A percentile compares a stretch with the other conserved stretches of the same genome.
phyloP scores from a whole-genome alignment of 2,113 vertebrate genomes.

The Hoplias malabaricus region DNA sequence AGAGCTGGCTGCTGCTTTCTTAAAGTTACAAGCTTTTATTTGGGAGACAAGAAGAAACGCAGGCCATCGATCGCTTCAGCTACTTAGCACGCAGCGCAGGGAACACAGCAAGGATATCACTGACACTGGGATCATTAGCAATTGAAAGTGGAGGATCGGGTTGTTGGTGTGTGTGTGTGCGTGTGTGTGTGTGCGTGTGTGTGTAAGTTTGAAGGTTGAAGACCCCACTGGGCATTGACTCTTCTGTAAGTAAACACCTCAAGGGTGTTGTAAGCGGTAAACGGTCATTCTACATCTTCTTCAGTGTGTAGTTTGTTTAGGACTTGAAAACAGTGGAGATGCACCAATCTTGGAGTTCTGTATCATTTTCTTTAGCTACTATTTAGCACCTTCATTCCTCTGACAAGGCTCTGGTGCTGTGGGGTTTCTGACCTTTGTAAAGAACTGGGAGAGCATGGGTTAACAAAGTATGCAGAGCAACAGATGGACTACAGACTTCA shows the following conservation, averaged over 20 bases:
- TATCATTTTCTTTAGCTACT: too few species aligned
- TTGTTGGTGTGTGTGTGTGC: neutral
- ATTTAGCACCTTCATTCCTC: too few species aligned
- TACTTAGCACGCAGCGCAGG: conserved; percentile 12
- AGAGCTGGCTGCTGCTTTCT: conserved; percentile 11
- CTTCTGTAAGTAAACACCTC: neutral
- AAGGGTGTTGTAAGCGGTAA: neutral
- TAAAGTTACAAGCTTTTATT: conserved; percentile 33
- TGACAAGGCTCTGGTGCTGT: too few species aligned
- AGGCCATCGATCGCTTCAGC: conserved; percentile 38
- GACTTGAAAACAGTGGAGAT: too few species aligned
- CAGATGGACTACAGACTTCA: too few species aligned
- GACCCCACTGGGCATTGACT: neutral
- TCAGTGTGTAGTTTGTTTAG: too few species aligned
- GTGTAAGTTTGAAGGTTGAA: conserved; percentile 1
- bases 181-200: neutral
- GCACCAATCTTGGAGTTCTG: too few species aligned
- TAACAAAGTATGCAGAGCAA: too few species aligned
- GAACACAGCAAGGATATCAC: conserved; percentile 16
- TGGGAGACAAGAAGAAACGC: conserved; percentile 12
- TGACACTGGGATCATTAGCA: conserved; percentile 22
- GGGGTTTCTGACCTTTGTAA: too few species aligned
- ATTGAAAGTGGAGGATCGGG: conserved; percentile 1
- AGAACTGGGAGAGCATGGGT: too few species aligned
- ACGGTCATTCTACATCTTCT: too few species aligned